Conservation (phyloP, 2,888 invertebrate species). For the Capitulum mitella region DNA sequence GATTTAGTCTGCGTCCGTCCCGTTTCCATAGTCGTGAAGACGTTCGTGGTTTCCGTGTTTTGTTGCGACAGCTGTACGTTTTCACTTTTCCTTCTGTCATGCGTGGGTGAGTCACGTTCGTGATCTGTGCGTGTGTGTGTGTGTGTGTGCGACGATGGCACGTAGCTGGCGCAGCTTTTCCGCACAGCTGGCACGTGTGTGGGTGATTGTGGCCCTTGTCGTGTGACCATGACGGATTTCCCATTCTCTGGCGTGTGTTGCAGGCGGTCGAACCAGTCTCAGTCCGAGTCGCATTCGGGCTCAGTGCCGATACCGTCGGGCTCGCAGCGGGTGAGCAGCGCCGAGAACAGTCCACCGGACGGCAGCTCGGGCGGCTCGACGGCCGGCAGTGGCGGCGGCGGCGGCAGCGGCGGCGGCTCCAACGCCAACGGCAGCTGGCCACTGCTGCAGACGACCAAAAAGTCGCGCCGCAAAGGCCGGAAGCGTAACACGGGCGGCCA, state of each 20-base stretch:
- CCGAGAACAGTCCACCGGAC: constrained; percentile 10
- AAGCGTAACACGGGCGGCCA: constrained; percentile 10
- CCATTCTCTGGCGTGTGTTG: too few species aligned
- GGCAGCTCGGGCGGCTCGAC: background rate
- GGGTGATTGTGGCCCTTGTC: too few species aligned
- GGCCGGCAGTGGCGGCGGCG: background rate
- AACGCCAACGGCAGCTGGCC: background rate
- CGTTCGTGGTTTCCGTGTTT: too few species aligned
- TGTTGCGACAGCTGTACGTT: too few species aligned
- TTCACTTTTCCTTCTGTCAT: too few species aligned
- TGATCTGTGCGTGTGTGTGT: too few species aligned
- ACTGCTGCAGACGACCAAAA: background rate
- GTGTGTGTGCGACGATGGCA: too few species aligned
- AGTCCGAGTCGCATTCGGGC: constrained; percentile 16
- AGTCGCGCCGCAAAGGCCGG: constrained; percentile 3
- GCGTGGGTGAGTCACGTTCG: too few species aligned
- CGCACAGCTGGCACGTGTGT: background rate
- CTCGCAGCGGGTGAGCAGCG: background rate
- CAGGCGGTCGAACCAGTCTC: background rate
- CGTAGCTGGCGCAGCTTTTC: too few species aligned
- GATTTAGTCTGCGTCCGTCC: too few species aligned
- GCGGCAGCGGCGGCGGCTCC: background rate
- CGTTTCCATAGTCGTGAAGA: background rate
- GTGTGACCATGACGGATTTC: too few species aligned
- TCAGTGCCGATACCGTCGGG: constrained; percentile 6